Evolutionary conservation across 1,140 invertebrate genomes (phyloP).

Genomic region (Platyscapa corneri): DNA sequence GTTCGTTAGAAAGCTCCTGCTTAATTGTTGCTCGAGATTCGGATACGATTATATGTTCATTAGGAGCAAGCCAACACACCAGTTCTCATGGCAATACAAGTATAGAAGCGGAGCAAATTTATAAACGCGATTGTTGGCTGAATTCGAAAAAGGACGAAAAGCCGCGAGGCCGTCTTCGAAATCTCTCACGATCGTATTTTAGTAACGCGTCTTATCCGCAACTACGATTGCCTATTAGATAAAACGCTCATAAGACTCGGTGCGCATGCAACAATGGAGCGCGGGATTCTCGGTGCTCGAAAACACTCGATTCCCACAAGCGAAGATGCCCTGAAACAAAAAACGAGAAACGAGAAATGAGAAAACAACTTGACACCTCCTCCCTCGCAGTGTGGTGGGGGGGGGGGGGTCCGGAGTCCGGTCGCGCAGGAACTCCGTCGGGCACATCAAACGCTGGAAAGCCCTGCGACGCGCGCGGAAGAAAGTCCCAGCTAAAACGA

Average conservation of each 20-base stretch:
- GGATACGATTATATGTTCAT: neutral
- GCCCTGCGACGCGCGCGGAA: neutral
- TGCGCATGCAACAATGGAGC: neutral
- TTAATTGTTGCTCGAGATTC: neutral
- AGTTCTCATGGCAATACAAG: neutral
- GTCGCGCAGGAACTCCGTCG: neutral
- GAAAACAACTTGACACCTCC: neutral
- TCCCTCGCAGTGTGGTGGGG: neutral
- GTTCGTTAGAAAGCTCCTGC: too few species aligned
- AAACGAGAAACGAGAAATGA: too few species aligned
- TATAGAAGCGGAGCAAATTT: neutral
- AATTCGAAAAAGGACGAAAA: neutral
- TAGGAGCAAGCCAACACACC: neutral
- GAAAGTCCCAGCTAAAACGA: constrained; percentile 3
- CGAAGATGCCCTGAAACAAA: too few species aligned
- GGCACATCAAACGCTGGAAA: neutral
- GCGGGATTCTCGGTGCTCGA: neutral
- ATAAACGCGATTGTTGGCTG: neutral
- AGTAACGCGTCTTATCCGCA: neutral
- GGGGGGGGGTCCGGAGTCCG: too few species aligned
- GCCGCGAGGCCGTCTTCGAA: too few species aligned
- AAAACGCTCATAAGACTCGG: neutral
- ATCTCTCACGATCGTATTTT: neutral
- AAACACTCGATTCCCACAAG: neutral
- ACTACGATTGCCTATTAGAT: neutral